A percentile compares a stretch with the other conserved stretches of the same genome.
Evolutionary conservation across 2,113 vertebrate species (phyloP).

Genomic region (Theristicus caerulescens): DNA sequence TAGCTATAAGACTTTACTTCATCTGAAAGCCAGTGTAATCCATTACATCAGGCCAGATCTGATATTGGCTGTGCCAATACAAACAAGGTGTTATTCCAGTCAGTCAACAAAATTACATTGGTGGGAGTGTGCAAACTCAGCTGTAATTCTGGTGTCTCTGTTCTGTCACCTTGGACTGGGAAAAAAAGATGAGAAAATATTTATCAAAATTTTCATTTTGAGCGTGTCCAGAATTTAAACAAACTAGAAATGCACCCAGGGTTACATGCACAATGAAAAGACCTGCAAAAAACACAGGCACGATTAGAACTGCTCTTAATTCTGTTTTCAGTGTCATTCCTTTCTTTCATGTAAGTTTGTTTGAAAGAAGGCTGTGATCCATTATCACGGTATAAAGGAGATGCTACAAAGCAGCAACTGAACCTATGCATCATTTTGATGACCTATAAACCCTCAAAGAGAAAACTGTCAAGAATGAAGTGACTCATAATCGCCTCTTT

Average conservation of each 20-base stretch:
- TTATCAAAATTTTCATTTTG: neutral
- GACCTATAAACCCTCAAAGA: neutral
- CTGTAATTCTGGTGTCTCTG: neutral
- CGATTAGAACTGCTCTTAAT: neutral
- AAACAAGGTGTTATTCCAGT: neutral
- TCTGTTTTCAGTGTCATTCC: neutral
- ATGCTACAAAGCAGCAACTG: neutral
- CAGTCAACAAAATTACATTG: neutral
- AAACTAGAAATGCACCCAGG: neutral
- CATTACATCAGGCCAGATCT: neutral
- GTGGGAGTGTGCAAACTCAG: neutral
- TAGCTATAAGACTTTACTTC: neutral
- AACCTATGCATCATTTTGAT: neutral
- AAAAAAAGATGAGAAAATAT: neutral
- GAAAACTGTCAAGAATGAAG: neutral
- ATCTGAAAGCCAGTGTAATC: neutral
- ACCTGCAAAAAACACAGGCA: neutral
- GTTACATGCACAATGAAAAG: neutral
- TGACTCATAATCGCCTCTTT: slow-evolving; percentile 1
- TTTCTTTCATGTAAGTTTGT: neutral
- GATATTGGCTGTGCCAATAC: neutral
- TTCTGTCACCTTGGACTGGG: neutral
- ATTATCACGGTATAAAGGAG: neutral
- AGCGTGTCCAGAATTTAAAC: neutral
- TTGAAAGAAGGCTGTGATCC: neutral